These are phyloP conservation scores for Balanococcus diminutus DNA, from an alignment of 2,888 invertebrate genomes.

Conservation along the genomic window DNA sequence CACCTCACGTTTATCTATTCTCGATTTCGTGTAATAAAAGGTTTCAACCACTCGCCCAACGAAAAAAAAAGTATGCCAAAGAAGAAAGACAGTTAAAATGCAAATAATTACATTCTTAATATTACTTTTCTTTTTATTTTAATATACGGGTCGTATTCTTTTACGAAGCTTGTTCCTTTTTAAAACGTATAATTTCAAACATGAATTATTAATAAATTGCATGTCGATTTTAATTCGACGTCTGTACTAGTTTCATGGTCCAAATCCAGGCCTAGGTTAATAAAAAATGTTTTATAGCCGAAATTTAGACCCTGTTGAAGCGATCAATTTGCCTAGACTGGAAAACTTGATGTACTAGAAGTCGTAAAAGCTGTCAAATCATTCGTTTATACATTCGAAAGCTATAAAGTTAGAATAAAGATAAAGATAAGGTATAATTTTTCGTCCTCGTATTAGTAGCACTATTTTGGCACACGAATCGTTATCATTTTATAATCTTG, in stretches of 20 bases:
- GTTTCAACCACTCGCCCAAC: background rate
- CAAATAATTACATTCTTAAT: slow-evolving; percentile 1
- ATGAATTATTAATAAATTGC: slow-evolving; percentile 43
- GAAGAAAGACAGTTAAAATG: background rate
- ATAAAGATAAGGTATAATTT: background rate
- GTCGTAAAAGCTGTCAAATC: background rate
- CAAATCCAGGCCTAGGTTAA: slow-evolving; percentile 10
- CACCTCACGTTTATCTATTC: background rate
- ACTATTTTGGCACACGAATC: background rate
- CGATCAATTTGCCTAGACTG: slow-evolving; percentile 7
- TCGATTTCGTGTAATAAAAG: background rate
- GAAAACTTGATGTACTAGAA: background rate
- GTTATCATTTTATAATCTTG: slow-evolving; percentile 15
- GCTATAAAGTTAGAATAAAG: background rate
- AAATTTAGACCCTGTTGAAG: background rate
- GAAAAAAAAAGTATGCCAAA: background rate
- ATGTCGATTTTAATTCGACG: slow-evolving; percentile 34
- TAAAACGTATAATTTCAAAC: background rate
- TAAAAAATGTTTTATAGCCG: slow-evolving; percentile 11
- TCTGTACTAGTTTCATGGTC: background rate
- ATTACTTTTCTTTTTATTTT: background rate
- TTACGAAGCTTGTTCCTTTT: background rate
- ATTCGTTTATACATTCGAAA: background rate
- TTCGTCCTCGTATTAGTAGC: background rate
- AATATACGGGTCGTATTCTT: background rate